Conservation (phyloP, 1,140 invertebrate genomes). For the Lepidurus arcticus region DNA sequence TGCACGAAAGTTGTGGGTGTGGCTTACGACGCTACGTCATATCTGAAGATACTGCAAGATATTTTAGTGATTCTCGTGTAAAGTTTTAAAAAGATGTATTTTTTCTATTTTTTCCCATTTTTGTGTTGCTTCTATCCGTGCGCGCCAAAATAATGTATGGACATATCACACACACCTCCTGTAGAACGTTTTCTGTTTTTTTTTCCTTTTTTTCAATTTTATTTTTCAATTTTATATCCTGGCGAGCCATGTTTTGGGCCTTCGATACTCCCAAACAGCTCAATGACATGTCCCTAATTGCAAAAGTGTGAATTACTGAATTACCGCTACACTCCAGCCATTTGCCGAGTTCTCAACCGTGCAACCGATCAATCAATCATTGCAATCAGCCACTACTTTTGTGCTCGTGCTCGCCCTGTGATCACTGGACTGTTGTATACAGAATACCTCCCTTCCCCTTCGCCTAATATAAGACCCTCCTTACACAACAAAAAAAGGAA, state of each 20-base stretch:
- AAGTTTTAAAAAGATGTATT: not conserved
- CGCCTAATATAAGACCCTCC: not conserved
- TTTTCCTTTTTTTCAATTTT: not conserved
- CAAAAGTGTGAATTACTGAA: not conserved
- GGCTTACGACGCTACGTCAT: not conserved
- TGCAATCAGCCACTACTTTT: constrained; percentile 14
- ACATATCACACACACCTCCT: not conserved
- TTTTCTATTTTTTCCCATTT: not conserved
- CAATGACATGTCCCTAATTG: not conserved
- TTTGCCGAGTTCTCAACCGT: not conserved
- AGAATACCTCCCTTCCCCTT: not conserved
- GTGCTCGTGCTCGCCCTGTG: constrained; percentile 7
- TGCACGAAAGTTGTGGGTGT: not conserved
- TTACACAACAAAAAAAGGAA: not conserved
- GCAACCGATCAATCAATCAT: constrained; percentile 4
- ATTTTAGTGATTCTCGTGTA: not conserved
- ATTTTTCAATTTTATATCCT: not conserved
- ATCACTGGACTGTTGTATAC: constrained; percentile 5
- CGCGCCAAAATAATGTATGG: not conserved
- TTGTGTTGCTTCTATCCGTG: not conserved
- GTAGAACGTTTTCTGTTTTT: too few species aligned
- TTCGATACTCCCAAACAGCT: not conserved
- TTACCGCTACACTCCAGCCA: not conserved
- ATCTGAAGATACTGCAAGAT: not conserved
- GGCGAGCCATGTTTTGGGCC: not conserved